Conservation (phyloP, 2,797 vertebrate genomes). For the Enteromius paludinosus region DNA sequence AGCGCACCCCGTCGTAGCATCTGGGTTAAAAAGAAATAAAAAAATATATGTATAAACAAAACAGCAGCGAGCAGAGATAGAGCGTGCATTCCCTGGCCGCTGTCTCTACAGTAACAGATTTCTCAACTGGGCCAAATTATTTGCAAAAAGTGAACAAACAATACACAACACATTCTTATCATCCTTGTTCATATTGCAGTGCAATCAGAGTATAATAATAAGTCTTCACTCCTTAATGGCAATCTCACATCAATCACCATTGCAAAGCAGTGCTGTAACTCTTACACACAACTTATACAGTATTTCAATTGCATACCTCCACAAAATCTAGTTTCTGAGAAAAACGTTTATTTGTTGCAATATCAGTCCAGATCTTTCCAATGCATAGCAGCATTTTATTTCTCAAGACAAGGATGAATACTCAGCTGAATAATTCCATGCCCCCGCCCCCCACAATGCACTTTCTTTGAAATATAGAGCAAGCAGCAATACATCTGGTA, state of each 20-base stretch:
- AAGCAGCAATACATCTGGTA: not conserved
- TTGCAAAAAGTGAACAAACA: not conserved
- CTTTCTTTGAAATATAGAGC: not conserved
- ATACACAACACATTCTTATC: not conserved
- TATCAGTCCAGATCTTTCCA: not conserved
- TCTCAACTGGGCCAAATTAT: constrained; percentile 1
- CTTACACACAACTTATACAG: not conserved
- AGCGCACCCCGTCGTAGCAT: not conserved
- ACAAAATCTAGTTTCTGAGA: not conserved
- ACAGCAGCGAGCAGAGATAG: not conserved
- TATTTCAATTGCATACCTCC: not conserved
- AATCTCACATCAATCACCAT: not conserved
- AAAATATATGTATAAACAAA: too few species aligned
- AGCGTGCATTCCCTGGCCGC: not conserved
- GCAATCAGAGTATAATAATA: not conserved
- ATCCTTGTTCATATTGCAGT: not conserved
- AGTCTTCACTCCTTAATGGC: not conserved
- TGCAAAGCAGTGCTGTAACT: not conserved
- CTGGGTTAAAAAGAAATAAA: not conserved
- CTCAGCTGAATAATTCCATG: not conserved
- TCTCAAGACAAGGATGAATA: not conserved
- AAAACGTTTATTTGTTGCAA: not conserved
- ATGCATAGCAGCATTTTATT: not conserved
- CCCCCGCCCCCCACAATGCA: not conserved
- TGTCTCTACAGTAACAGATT: constrained; percentile 23